phyloP scores from a whole-genome alignment of 2,888 invertebrate genomes.

The Drosophila rubida region DNA sequence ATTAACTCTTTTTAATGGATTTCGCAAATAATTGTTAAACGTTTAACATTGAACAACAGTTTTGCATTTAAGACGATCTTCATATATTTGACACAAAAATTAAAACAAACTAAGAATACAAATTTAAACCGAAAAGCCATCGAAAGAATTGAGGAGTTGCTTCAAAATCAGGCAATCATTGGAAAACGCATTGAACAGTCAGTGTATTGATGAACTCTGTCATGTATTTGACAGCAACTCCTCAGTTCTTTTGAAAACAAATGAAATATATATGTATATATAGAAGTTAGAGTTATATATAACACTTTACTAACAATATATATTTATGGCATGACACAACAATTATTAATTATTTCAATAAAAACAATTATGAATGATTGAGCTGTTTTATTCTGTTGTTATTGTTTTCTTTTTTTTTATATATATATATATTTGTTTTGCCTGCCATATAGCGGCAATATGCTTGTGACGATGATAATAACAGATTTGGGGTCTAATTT shows the following conservation, averaged over 20 bases:
- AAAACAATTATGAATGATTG: slow-evolving; percentile 76
- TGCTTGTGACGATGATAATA: slow-evolving; percentile 31
- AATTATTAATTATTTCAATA: slow-evolving; percentile 77
- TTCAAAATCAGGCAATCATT: slow-evolving; percentile 9
- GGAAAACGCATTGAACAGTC: neutral
- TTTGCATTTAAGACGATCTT: slow-evolving; percentile 12
- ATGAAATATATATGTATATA: slow-evolving; percentile 49
- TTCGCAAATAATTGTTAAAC: slow-evolving; percentile 46
- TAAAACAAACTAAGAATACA: slow-evolving; percentile 26
- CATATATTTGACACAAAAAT: slow-evolving; percentile 30
- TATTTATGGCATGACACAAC: slow-evolving; percentile 83
- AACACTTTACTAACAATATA: slow-evolving; percentile 78
- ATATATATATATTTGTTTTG: slow-evolving; percentile 16
- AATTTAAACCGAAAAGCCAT: slow-evolving; percentile 42
- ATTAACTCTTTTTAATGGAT: neutral
- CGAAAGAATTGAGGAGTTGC: slow-evolving; percentile 17
- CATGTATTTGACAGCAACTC: slow-evolving; percentile 9
- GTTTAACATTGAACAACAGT: slow-evolving; percentile 44
- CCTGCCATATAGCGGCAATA: slow-evolving; percentile 17
- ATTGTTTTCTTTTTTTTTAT: slow-evolving; percentile 30
- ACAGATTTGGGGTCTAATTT: slow-evolving; percentile 14
- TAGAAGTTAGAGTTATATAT: slow-evolving; percentile 70
- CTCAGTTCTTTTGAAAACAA: slow-evolving; percentile 26
- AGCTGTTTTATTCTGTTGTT: slow-evolving; percentile 60
- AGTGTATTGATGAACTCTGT: neutral